A percentile compares a stretch with the other conserved stretches of the same genome.
Evolutionary conservation across 2,113 vertebrate species (phyloP).

Genomic region (Paramormyrops kingsleyae): DNA sequence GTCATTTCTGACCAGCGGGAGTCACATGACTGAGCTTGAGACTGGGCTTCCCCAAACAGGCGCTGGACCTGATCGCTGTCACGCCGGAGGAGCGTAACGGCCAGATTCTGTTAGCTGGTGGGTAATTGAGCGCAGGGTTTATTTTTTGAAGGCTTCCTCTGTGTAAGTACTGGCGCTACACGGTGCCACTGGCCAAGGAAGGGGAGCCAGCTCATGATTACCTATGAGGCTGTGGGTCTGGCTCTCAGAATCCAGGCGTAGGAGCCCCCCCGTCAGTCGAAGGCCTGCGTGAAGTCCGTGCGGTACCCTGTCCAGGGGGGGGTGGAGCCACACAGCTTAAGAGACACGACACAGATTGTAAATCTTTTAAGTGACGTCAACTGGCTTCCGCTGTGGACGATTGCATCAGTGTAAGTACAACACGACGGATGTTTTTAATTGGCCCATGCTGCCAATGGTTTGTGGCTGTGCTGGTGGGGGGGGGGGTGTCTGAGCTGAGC

Average conservation of each 20-base stretch:
- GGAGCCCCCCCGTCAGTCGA: not conserved
- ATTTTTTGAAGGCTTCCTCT: slow-evolving; percentile 4
- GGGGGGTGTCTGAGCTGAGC: not conserved
- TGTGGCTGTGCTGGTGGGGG: not conserved
- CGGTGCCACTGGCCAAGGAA: no score
- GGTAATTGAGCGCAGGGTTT: not conserved
- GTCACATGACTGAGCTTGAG: not conserved
- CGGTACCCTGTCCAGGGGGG: not conserved
- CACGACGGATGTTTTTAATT: not conserved
- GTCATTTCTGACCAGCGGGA: not conserved
- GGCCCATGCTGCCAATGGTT: not conserved
- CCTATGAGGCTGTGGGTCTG: not conserved
- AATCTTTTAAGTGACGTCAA: not conserved
- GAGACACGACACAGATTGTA: not conserved
- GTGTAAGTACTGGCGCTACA: not conserved
- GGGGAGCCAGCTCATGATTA: not conserved
- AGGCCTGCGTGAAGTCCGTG: not conserved
- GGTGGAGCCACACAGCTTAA: not conserved
- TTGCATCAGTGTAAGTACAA: not conserved
- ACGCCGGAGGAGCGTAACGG: not conserved
- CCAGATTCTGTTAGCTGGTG: not conserved
- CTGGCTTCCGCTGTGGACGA: not conserved
- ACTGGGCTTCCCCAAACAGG: not conserved
- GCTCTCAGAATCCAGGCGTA: not conserved
- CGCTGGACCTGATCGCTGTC: not conserved